Percentiles rank a stretch among this genome's conserved stretches.
Conservation (phyloP, 2,888 invertebrate genomes). For the Phytoseiulus persimilis region DNA sequence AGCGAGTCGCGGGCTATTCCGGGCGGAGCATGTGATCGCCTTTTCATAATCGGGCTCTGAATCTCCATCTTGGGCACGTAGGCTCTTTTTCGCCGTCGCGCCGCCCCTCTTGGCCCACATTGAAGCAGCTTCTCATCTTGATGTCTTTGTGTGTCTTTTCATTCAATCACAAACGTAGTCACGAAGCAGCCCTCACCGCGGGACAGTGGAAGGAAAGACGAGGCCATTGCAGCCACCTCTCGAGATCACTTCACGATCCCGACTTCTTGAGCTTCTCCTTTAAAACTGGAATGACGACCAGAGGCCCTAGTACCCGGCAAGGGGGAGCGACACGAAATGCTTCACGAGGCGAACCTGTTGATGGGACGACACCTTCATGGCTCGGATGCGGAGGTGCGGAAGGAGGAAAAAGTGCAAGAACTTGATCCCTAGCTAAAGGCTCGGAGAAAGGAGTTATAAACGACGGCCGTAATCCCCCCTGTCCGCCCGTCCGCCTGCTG, state of each 20-base stretch:
- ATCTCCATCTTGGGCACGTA: neutral
- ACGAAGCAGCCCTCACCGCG: neutral
- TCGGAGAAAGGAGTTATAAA: neutral
- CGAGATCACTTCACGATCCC: neutral
- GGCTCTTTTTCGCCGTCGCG: neutral
- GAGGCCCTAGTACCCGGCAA: neutral
- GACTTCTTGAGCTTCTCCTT: neutral
- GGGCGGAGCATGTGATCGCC: neutral
- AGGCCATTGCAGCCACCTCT: neutral
- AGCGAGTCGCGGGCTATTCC: neutral
- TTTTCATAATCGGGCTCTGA: neutral
- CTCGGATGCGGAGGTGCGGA: neutral
- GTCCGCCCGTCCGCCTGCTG: neutral
- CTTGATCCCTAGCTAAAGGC: conserved; percentile 5
- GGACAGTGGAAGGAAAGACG: neutral
- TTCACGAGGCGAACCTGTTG: neutral
- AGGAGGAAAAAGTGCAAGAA: neutral
- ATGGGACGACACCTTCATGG: neutral
- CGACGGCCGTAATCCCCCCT: neutral
- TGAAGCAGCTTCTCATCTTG: neutral
- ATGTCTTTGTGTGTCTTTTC: neutral
- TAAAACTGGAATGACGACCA: neutral
- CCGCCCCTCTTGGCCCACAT: neutral
- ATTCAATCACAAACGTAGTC: neutral
- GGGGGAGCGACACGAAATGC: neutral